Percentiles rank a stretch among this genome's conserved stretches.
Evolutionary conservation across 2,113 vertebrate species (phyloP).

Genomic region (Boulengerochromis microlepis): DNA sequence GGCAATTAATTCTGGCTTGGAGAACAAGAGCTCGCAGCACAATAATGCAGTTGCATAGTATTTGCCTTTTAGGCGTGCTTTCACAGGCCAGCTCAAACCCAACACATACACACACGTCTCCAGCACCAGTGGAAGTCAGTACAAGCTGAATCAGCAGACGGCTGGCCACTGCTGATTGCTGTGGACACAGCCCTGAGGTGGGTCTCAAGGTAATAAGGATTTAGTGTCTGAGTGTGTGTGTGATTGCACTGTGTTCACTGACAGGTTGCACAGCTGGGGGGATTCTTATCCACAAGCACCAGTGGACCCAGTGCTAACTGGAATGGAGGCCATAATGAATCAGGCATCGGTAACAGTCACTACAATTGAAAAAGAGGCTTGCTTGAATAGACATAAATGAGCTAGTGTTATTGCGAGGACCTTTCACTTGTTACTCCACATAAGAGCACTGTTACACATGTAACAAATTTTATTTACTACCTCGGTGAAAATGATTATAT

Average conservation of each 20-base stretch:
- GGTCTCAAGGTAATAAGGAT: neutral
- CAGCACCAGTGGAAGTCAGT: neutral
- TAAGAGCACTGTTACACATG: neutral
- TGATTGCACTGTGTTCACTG: neutral
- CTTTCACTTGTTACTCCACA: neutral
- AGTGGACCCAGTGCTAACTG: conserved; percentile 1
- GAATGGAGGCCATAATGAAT: conserved; percentile 3
- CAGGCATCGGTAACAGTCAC: neutral
- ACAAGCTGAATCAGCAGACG: conserved; percentile 7
- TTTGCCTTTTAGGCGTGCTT: neutral
- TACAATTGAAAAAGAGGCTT: neutral
- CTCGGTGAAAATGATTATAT: neutral
- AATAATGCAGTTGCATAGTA: neutral
- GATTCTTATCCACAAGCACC: neutral
- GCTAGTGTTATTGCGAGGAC: neutral
- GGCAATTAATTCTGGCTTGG: neutral
- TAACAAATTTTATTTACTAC: neutral
- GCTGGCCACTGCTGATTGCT: neutral
- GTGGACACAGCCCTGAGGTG: neutral
- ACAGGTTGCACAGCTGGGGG: neutral
- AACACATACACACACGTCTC: neutral
- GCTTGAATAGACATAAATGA: neutral
- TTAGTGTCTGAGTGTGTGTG: neutral
- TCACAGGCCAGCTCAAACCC: neutral
- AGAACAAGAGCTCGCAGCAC: neutral